These are phyloP conservation scores for Spatulosminthurus flaviceps DNA, from an alignment of 2,888 invertebrate genomes.

Conservation along the genomic window DNA sequence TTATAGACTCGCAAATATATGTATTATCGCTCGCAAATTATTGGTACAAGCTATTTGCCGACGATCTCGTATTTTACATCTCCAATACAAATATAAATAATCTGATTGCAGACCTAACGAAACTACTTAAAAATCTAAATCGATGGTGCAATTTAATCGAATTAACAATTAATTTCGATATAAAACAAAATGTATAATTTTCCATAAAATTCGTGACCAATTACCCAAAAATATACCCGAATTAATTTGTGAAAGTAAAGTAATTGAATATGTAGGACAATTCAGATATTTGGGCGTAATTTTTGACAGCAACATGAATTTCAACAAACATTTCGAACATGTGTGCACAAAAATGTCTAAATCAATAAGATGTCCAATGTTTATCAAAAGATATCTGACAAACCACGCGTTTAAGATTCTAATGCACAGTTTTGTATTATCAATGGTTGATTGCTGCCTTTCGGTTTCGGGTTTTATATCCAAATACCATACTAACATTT, in stretches of 20 bases:
- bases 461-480: conserved; percentile 7
- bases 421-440: neutral
- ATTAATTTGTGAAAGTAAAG: neutral
- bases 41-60: neutral
- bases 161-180: neutral
- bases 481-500: no score
- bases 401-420: no score
- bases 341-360: neutral
- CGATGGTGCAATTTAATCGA: neutral
- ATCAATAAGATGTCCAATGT: neutral
- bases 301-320: conserved; percentile 12
- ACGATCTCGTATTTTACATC: conserved; percentile 19
- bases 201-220: neutral
- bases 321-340: neutral
- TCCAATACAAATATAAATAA: neutral
- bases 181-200: no score
- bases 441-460: neutral
- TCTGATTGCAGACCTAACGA: neutral
- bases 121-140: neutral
- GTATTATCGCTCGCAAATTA: neutral
- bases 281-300: conserved; percentile 29
- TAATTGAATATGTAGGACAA: neutral
- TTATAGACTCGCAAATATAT: no score
- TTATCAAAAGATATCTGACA: conserved; percentile 24
- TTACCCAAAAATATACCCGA: neutral